Evolutionary conservation across 2,113 vertebrate species (phyloP).

Genomic region (Malaclemys terrapin): DNA sequence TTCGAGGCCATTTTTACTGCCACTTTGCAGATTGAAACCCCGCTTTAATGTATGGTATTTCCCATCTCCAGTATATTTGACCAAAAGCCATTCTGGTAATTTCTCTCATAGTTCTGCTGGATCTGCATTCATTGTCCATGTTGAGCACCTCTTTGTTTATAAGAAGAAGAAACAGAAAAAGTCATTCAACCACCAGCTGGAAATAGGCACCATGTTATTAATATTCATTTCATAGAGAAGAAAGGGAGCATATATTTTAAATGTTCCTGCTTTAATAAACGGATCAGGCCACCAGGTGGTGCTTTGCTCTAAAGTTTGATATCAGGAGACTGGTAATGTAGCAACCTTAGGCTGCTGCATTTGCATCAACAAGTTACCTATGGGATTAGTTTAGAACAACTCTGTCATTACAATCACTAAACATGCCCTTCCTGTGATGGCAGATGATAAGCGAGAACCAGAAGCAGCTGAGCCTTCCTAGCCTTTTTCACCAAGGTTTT

Average conservation of each 20-base stretch:
- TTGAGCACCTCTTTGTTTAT: not conserved
- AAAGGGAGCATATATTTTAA: not conserved
- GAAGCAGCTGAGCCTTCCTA: not conserved
- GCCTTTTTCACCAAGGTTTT: not conserved
- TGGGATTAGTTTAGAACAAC: not conserved
- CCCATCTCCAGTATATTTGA: not conserved
- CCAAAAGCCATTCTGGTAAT: not conserved
- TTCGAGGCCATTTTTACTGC: not conserved
- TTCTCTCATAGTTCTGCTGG: not conserved
- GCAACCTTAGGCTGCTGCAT: not conserved
- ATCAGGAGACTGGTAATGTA: not conserved
- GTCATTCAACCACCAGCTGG: not conserved
- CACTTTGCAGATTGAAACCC: not conserved
- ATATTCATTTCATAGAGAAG: fast-evolving
- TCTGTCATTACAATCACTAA: fast-evolving
- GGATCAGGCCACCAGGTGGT: conserved; percentile 76
- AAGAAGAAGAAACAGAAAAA: not conserved
- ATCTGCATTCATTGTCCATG: not conserved
- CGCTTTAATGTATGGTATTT: not conserved
- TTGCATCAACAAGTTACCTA: not conserved
- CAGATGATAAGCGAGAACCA: not conserved
- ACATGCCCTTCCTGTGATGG: fast-evolving
- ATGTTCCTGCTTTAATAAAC: not conserved
- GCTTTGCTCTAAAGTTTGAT: conserved; percentile 64
- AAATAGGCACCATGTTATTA: fast-evolving